These are phyloP conservation scores for Thalassarche chlororhynchos DNA, from an alignment of 2,113 vertebrate genomes.

Conservation along the genomic window DNA sequence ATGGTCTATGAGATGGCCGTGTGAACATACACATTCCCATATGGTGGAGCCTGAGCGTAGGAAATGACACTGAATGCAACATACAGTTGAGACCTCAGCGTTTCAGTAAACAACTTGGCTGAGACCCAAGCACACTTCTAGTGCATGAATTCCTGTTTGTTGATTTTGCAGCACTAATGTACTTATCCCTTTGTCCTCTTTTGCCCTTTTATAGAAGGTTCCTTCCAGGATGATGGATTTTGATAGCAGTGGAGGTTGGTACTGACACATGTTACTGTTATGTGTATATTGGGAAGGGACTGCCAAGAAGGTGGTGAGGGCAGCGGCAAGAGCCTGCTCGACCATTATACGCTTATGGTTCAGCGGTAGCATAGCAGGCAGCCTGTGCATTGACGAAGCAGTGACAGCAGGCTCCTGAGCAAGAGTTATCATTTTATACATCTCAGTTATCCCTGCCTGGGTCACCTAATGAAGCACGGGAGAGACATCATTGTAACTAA, in stretches of 20 bases:
- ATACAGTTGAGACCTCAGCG: accelerated
- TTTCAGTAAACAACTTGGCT: background rate
- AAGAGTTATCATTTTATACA: background rate
- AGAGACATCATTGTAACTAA: background rate
- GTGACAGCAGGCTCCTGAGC: background rate
- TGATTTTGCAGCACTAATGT: background rate
- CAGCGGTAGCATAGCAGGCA: background rate
- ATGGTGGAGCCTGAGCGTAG: background rate
- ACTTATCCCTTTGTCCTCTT: background rate
- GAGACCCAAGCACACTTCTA: background rate
- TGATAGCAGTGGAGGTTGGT: background rate
- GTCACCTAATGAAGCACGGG: background rate
- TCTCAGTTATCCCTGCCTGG: background rate
- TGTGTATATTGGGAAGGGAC: accelerated
- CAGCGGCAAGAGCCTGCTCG: background rate
- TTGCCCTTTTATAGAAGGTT: background rate
- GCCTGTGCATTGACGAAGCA: background rate
- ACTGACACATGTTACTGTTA: accelerated
- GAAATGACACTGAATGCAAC: background rate
- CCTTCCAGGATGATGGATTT: background rate
- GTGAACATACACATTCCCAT: accelerated
- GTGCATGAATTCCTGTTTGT: background rate
- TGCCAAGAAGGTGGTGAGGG: background rate
- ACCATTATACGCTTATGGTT: accelerated
- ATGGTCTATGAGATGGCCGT: background rate